Percentiles rank a stretch among this genome's conserved stretches.
phyloP scores from a whole-genome alignment of 1,140 invertebrate genomes.

The Euwallacea similis region DNA sequence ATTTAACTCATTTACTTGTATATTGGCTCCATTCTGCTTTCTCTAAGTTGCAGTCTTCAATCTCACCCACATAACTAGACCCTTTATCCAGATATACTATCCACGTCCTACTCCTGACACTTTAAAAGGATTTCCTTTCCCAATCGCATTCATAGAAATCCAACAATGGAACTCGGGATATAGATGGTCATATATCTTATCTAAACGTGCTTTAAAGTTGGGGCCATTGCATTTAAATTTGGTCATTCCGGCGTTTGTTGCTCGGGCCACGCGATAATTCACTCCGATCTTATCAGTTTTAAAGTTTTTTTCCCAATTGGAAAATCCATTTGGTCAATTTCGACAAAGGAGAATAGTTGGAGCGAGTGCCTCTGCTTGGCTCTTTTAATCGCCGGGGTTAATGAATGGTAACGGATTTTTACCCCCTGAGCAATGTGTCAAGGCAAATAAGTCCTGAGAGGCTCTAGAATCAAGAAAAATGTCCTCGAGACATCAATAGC shows the following conservation, averaged over 20 bases:
- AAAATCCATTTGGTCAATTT: too few relatives aligned
- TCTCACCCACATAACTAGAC: conserved; percentile 30
- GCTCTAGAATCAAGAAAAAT: conserved; percentile 35
- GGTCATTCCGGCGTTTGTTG: conserved; percentile 44
- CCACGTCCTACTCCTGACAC: conserved; percentile 28
- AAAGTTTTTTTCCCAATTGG: conserved; percentile 6
- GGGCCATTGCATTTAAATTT: conserved; percentile 52
- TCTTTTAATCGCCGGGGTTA: not conserved
- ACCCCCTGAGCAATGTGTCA: conserved; percentile 16
- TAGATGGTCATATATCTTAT: conserved; percentile 50
- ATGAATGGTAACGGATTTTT: conserved; percentile 33
- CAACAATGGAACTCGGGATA: conserved; percentile 46
- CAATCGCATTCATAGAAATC: conserved; percentile 33
- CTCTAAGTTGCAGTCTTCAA: conserved; percentile 16
- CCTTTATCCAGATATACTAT: conserved; percentile 19
- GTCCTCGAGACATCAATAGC: conserved; percentile 42
- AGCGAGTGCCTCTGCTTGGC: too few relatives aligned
- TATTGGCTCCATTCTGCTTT: not conserved
- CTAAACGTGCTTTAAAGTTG: conserved; percentile 50
- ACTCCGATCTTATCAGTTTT: conserved; percentile 35
- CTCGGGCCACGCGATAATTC: conserved; percentile 22
- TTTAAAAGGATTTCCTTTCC: conserved; percentile 38
- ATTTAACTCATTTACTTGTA: too few relatives aligned
- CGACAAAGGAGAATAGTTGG: too few relatives aligned
- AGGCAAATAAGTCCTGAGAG: conserved; percentile 31